Conservation (phyloP, 2,113 vertebrate species). For the Paraplagusia blochii region DNA sequence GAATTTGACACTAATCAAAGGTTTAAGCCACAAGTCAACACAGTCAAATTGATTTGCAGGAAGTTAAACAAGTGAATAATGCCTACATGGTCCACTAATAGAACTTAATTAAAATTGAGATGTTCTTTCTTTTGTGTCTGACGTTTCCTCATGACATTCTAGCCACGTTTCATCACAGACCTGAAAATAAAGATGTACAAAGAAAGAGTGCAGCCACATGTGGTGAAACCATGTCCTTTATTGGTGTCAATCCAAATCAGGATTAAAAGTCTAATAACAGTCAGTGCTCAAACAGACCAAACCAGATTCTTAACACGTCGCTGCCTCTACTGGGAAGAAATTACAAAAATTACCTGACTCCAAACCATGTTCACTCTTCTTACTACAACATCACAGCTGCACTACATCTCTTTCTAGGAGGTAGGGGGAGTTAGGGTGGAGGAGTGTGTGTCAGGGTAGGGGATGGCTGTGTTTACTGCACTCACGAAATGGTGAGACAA, state of each 20-base stretch:
- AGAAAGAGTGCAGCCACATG: conserved; percentile 23
- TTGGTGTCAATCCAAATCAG: conserved; percentile 53
- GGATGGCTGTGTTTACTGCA: conserved; percentile 19
- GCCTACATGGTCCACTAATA: too few relatives aligned
- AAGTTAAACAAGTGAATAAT: neutral
- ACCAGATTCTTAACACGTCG: conserved; percentile 30
- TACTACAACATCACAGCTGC: conserved; percentile 49
- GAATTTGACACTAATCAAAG: too few relatives aligned
- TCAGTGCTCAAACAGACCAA: conserved; percentile 58
- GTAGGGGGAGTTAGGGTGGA: conserved; percentile 25
- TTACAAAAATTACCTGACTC: conserved; percentile 40
- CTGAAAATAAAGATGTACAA: conserved; percentile 40
- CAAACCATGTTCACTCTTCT: conserved; percentile 49
- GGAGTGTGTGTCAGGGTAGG: conserved; percentile 7
- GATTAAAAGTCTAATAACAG: conserved; percentile 54
- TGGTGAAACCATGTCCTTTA: conserved; percentile 70
- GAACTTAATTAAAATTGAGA: neutral
- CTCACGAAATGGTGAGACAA: conserved; percentile 34
- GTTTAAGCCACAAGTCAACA: too few relatives aligned
- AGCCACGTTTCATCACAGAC: neutral
- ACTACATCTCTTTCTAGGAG: conserved; percentile 47
- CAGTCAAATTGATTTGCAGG: too few relatives aligned
- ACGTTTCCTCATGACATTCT: neutral
- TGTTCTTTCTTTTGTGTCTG: too few relatives aligned
- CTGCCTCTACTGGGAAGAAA: conserved; percentile 21